Base-by-base conservation (phyloP, 2,888 invertebrate genomes). In the Dynastes tityus region DNA sequence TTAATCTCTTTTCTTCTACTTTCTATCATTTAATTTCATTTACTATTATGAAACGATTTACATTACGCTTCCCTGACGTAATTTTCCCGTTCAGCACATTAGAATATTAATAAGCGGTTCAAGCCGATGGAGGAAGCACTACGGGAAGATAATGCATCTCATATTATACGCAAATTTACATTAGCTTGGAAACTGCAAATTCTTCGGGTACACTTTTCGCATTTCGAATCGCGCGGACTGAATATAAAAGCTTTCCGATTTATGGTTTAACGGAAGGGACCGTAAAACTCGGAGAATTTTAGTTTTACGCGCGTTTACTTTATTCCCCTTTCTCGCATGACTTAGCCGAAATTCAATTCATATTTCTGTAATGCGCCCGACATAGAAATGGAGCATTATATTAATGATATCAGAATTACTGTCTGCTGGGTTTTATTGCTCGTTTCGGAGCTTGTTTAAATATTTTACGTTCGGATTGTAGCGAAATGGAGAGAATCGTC, bases 91-190 rank as follows among this genome's bases (percentile, higher is more conserved):
- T 29, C 29, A 29, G 8, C 22, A 11, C 61, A 61, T 61, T 61
- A 9, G 27, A 22, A 11, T 22, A 29, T 29, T 61, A 61, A 61
- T 61, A 61, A 61, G 29, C 27, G 61, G 22, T 55, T 22, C 55
- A 0, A 61, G 11, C 61, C 9, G 61, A 61, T 22, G 29, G 11
- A 22, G 29, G 11, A 11, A 55, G 55, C 22, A 22, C 61, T 67
- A 45, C 45, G 67, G 29, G 22, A 22, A 45, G 67, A 67, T 49
- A 67, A 67, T 40, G 67, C 67, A 67, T 67, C 45, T 67, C 67
- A 45, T 45, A 67, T 45, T 67, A 45, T 67, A 67, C 45, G 67
- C 67, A 67, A 67, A 67, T 67, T 67, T 67, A 67, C 67, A 67
- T 67, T 61, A 29, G 27, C 11, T 67, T 45, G 40, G 45, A 45